Percentiles rank a stretch among this genome's conserved stretches.
phyloP scores from a whole-genome alignment of 2,888 invertebrate species.

The Argyresthia albistria region DNA sequence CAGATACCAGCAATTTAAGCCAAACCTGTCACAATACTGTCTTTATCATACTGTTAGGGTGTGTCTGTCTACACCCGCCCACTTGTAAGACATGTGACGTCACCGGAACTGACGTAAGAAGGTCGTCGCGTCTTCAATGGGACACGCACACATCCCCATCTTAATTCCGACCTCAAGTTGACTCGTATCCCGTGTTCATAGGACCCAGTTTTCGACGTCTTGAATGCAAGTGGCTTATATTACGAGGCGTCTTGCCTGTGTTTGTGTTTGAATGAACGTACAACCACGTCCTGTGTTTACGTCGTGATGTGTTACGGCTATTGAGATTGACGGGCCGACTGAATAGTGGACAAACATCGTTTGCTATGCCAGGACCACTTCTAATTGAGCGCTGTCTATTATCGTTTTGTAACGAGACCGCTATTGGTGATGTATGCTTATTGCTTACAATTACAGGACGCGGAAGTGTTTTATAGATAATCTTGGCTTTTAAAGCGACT shows the following conservation, averaged over 20 bases:
- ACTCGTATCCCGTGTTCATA: neutral
- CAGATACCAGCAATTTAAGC: slow-evolving; percentile 19
- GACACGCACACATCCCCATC: slow-evolving; percentile 38
- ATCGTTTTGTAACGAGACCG: slow-evolving; percentile 28
- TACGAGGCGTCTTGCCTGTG: slow-evolving; percentile 9
- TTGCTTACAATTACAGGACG: neutral
- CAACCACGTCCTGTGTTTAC: slow-evolving; percentile 31
- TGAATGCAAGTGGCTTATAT: slow-evolving; percentile 9
- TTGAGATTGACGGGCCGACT: slow-evolving; percentile 48
- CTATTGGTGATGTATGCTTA: slow-evolving; percentile 3
- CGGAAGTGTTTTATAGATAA: neutral
- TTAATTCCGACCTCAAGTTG: neutral
- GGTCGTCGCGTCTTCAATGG: slow-evolving; percentile 53
- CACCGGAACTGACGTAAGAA: slow-evolving; percentile 59
- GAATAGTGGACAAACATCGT: slow-evolving; percentile 38
- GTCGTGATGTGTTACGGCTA: slow-evolving; percentile 31
- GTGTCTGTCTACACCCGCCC: slow-evolving; percentile 40
- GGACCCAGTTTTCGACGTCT: slow-evolving; percentile 15
- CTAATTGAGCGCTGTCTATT: slow-evolving; percentile 48
- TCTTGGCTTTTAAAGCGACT: neutral
- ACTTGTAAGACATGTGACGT: slow-evolving; percentile 58
- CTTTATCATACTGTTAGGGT: slow-evolving; percentile 32
- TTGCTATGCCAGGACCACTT: slow-evolving; percentile 30
- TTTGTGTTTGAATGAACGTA: slow-evolving; percentile 52
- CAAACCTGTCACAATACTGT: slow-evolving; percentile 46